Base-by-base conservation (phyloP, 1,140 invertebrate species). In the Nautilus pompilius region DNA sequence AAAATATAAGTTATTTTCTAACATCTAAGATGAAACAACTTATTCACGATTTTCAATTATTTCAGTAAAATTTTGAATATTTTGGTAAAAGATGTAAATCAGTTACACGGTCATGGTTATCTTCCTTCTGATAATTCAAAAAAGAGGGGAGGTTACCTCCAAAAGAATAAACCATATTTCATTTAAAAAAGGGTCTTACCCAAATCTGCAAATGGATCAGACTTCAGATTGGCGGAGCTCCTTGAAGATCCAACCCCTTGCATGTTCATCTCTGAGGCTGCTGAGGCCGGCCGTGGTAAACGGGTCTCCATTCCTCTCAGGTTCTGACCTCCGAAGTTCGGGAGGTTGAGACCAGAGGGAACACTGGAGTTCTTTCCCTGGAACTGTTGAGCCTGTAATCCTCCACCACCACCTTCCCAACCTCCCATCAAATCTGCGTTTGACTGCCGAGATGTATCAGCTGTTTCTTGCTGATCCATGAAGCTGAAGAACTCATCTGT, bases 121-220 rank as follows among this genome's bases (percentile, higher is more conserved):
- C n/a, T n/a, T n/a, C n/a, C n/a, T n/a, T n/a, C n/a, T n/a, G n/a
- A n/a, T n/a, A n/a, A n/a, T n/a, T n/a, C n/a, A n/a, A n/a, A n/a
- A n/a, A n/a, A n/a, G n/a, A n/a, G n/a, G n/a, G n/a, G n/a, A n/a
- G n/a, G n/a, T n/a, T n/a, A n/a, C n/a, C n/a, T n/a, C n/a, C n/a
- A n/a, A n/a, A n/a, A n/a, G n/a, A n/a, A n/a, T n/a, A n/a, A n/a
- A n/a, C n/a, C n/a, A n/a, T n/a, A n/a, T n/a, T n/a, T n/a, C n/a
- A n/a, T n/a, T n/a, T n/a, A n/a, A n/a, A n/a, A n/a, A n/a, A n/a
- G n/a, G n/a, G 20, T 68, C 69, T 70, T 65, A 80, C 78, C 76
- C 49, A 80, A 66, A 28, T 77, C 76, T 36, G 77, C 79, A 74
- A 80, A 80, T 32, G 77, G 77, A 68, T 80, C 78, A 45, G 64